Evolutionary conservation across 2,113 vertebrate species (phyloP).

Genomic region (Xiphophorus couchianus): DNA sequence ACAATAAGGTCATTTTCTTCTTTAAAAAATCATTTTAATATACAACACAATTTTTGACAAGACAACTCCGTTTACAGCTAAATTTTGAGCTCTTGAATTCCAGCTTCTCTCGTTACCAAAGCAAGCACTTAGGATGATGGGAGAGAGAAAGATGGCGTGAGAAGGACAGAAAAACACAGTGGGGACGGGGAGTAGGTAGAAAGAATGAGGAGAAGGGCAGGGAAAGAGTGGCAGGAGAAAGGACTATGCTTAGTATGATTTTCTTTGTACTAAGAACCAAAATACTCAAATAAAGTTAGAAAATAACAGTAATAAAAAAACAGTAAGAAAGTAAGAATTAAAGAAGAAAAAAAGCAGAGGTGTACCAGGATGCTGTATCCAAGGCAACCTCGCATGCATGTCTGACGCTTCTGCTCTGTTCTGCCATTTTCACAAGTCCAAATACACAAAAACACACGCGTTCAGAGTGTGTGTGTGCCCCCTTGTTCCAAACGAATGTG

Average conservation of each 20-base stretch:
- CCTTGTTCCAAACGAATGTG: conserved; percentile 64
- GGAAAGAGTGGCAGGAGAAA: conserved; percentile 31
- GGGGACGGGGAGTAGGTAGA: conserved; percentile 52
- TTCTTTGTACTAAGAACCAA: conserved; percentile 70
- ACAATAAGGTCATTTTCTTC: conserved; percentile 80
- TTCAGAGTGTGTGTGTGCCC: conserved; percentile 40
- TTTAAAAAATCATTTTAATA: conserved; percentile 83
- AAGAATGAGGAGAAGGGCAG: conserved; percentile 52
- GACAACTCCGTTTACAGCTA: conserved; percentile 81
- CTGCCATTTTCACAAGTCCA: conserved; percentile 74
- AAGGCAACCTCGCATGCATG: conserved; percentile 79
- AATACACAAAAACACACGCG: conserved; percentile 66
- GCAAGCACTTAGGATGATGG: conserved; percentile 73
- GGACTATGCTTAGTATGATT: conserved; percentile 75
- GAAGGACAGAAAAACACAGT: conserved; percentile 47
- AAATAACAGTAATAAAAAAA: conserved; percentile 74
- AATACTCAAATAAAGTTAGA: conserved; percentile 78
- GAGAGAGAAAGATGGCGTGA: conserved; percentile 51
- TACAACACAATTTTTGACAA: conserved; percentile 84
- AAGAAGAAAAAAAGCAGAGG: conserved; percentile 65
- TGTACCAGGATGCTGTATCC: conserved; percentile 71
- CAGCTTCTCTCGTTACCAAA: conserved; percentile 81
- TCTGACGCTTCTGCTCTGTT: conserved; percentile 73
- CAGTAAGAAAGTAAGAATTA: conserved; percentile 67
- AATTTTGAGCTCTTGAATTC: conserved; percentile 78